phyloP scores from a whole-genome alignment of 2,888 invertebrate genomes.

The Drosophila melanosoma region DNA sequence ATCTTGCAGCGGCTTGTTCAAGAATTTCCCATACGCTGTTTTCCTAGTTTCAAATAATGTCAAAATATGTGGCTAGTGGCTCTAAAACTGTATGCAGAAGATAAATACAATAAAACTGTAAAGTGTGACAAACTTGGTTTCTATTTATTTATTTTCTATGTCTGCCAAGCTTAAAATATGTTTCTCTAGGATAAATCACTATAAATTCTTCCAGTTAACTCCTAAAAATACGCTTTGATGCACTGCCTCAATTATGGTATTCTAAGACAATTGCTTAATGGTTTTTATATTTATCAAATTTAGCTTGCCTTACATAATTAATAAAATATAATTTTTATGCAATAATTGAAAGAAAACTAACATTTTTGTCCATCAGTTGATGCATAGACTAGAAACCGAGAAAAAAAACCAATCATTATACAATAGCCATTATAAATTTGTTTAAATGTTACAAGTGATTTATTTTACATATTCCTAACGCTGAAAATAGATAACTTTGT shows the following conservation, averaged over 20 bases:
- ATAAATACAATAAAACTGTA: neutral
- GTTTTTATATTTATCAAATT: too few relatives aligned
- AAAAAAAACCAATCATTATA: neutral
- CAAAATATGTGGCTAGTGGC: neutral
- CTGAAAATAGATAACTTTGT: neutral
- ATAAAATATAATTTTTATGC: neutral
- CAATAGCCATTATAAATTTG: neutral
- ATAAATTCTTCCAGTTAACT: too few relatives aligned
- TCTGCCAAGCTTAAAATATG: neutral
- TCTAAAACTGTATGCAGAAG: neutral
- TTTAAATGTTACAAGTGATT: neutral
- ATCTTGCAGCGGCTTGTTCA: constrained; percentile 3
- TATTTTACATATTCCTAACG: neutral
- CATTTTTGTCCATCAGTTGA: neutral
- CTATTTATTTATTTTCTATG: neutral
- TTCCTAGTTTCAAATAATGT: neutral
- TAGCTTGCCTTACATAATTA: too few relatives aligned
- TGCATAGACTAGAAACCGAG: neutral
- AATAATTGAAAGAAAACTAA: neutral
- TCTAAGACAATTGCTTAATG: too few relatives aligned
- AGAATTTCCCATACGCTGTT: neutral
- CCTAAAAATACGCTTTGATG: too few relatives aligned
- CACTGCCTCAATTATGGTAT: neutral
- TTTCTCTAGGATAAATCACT: neutral
- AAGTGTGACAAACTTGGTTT: neutral